Conservation (phyloP, 1,140 invertebrate species). For the Lithobius niger region DNA sequence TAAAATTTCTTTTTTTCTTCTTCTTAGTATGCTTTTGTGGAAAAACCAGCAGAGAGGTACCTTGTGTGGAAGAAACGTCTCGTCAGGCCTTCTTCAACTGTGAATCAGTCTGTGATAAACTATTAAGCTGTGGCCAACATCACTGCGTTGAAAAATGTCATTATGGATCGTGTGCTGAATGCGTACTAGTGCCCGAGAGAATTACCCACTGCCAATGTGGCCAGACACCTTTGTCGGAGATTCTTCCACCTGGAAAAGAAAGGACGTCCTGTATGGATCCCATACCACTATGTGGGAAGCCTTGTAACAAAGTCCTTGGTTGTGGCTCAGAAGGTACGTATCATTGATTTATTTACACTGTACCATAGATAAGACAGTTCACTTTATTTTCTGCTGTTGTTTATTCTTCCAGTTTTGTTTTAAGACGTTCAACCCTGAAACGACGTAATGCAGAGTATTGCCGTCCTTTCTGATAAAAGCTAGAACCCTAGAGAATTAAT, state of each 20-base stretch:
- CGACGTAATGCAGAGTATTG: too few relatives aligned
- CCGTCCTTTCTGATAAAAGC: too few relatives aligned
- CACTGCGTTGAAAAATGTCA: constrained; percentile 26
- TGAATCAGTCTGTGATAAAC: constrained; percentile 27
- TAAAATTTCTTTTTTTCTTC: constrained; percentile 26
- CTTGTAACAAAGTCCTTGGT: constrained; percentile 57
- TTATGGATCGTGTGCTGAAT: constrained; percentile 33
- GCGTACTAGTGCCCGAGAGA: constrained; percentile 44
- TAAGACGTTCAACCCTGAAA: too few relatives aligned
- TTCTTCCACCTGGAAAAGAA: constrained; percentile 20
- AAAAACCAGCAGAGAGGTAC: constrained; percentile 35
- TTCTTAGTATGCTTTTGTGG: constrained; percentile 47
- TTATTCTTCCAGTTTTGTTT: too few relatives aligned
- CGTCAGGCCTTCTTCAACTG: constrained; percentile 28
- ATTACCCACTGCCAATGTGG: constrained; percentile 75
- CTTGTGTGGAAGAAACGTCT: constrained; percentile 34
- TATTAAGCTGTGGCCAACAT: constrained; percentile 27
- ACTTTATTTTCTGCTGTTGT: too few relatives aligned
- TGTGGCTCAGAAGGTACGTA: constrained; percentile 57
- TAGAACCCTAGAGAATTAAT: too few relatives aligned
- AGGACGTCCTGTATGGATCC: constrained; percentile 61
- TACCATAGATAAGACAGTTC: too few relatives aligned
- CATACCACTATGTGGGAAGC: constrained; percentile 66
- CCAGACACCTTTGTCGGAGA: constrained; percentile 40
- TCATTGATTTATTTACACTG: too few relatives aligned